These are phyloP conservation scores for Oceanodroma leucorhoa DNA, from an alignment of 2,797 vertebrate genomes.

Conservation along the genomic window DNA sequence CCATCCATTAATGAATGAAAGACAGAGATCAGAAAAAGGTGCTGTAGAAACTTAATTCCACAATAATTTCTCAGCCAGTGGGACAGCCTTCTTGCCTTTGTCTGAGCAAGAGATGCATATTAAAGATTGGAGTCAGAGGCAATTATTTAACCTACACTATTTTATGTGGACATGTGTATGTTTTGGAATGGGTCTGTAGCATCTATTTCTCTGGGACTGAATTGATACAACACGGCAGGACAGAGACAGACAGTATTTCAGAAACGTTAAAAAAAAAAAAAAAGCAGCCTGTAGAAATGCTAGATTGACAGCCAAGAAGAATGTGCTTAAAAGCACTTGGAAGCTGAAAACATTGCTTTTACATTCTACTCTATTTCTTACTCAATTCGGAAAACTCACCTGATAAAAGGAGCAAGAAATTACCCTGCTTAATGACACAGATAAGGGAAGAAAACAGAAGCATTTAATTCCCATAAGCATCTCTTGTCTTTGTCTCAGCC, in stretches of 20 bases:
- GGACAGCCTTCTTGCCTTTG: background rate
- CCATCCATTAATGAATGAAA: background rate
- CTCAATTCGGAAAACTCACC: background rate
- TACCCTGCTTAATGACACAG: background rate
- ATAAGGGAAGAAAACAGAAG: background rate
- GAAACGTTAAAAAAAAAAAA: background rate
- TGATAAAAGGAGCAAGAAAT: background rate
- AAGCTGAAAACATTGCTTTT: background rate
- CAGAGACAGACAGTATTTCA: background rate
- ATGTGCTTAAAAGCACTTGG: background rate
- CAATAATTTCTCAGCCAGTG: background rate
- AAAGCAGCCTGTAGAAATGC: background rate
- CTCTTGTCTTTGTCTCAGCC: constrained; percentile 28
- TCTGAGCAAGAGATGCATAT: background rate
- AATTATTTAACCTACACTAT: background rate
- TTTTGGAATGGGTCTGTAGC: background rate
- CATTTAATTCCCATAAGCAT: background rate
- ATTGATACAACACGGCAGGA: accelerated
- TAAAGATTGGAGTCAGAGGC: background rate
- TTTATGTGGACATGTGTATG: background rate
- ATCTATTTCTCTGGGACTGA: background rate
- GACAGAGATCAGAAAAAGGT: background rate
- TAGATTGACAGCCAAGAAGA: background rate
- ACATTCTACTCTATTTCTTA: background rate
- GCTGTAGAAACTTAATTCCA: background rate